Evolutionary conservation across 2,888 invertebrate genomes (phyloP).

Genomic region (Lobophora halterata): DNA sequence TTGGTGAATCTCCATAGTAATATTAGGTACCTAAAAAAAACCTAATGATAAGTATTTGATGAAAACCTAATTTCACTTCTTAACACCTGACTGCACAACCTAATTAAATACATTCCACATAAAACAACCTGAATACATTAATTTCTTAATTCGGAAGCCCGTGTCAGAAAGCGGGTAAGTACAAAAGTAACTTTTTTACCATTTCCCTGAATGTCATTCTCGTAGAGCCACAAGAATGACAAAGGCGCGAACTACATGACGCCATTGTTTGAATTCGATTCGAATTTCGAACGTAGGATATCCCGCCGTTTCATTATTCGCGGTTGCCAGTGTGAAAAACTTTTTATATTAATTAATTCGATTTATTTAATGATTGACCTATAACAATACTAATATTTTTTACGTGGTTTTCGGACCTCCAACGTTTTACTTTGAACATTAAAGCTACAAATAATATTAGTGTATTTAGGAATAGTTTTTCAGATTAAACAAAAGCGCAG

Average conservation of each 20-base stretch:
- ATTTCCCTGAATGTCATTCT: slow-evolving; percentile 66
- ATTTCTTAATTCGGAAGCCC: slow-evolving; percentile 64
- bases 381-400: slow-evolving; percentile 30
- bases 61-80: slow-evolving; percentile 2
- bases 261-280: slow-evolving; percentile 70
- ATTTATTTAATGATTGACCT: slow-evolving; percentile 48
- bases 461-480: too few relatives aligned
- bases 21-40: too few relatives aligned
- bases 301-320: slow-evolving; percentile 73
- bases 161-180: slow-evolving; percentile 45
- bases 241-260: slow-evolving; percentile 67
- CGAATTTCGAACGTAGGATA: slow-evolving; percentile 66
- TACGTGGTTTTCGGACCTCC: neutral
- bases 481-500: too few relatives aligned
- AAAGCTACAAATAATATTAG: too few relatives aligned
- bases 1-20: too few relatives aligned
- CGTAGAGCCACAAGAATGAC: slow-evolving; percentile 37
- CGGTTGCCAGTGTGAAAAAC: slow-evolving; percentile 69
- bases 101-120: slow-evolving; percentile 44
- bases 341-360: slow-evolving; percentile 59
- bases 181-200: slow-evolving; percentile 49
- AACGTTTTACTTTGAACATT: too few relatives aligned
- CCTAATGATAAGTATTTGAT: neutral
- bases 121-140: slow-evolving; percentile 15
- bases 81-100: slow-evolving; percentile 37